Evolutionary conservation across 2,113 vertebrate genomes (phyloP).

Genomic region (Daphoenositta chrysoptera): DNA sequence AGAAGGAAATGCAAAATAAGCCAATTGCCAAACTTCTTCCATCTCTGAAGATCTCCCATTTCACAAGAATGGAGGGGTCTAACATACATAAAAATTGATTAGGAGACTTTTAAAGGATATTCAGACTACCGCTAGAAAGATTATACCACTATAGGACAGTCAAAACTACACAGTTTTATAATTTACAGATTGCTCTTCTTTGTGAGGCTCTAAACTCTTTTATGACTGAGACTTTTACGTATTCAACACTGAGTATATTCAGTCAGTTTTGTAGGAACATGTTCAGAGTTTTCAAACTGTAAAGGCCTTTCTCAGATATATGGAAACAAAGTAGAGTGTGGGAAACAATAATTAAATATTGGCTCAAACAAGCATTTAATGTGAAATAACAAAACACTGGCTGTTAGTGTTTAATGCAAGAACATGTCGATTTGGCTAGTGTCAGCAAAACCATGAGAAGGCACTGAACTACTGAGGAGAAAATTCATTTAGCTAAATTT

Average conservation of each 20-base stretch:
- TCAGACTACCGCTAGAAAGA: neutral
- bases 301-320: neutral
- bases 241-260: neutral
- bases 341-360: neutral
- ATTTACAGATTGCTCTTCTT: neutral
- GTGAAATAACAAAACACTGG: neutral
- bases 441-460: conserved; percentile 30
- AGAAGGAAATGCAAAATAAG: conserved; percentile 2
- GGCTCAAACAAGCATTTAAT: neutral
- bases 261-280: neutral
- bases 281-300: neutral
- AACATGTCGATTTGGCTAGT: neutral
- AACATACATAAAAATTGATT: neutral
- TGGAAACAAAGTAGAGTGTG: neutral
- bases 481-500: conserved; percentile 50
- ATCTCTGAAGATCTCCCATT: neutral
- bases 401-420: neutral
- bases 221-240: neutral
- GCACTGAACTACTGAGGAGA: neutral
- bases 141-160: neutral
- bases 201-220: neutral
- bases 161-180: neutral
- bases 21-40: neutral
- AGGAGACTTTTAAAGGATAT: neutral
- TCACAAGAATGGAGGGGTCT: neutral